A percentile compares a stretch with the other conserved stretches of the same genome.
These are phyloP conservation scores for Gnathonemus longibarbis DNA, from an alignment of 2,113 vertebrate species.

Conservation along the genomic window DNA sequence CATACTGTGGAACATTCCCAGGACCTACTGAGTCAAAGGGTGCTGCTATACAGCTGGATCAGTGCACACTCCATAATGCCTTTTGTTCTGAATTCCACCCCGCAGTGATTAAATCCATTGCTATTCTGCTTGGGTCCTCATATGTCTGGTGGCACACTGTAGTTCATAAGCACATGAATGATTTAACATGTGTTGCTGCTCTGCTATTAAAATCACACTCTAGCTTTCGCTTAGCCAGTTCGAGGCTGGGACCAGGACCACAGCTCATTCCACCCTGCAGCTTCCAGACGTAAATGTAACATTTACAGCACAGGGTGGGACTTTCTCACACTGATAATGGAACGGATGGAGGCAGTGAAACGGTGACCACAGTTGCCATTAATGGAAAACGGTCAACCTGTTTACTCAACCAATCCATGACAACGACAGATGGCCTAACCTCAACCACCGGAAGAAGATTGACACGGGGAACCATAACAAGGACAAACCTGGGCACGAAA, in stretches of 20 bases:
- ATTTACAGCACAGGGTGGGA: background rate
- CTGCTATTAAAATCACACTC: background rate
- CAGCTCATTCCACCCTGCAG: background rate
- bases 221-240: background rate
- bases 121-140: background rate
- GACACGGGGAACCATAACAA: background rate
- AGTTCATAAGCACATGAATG: background rate
- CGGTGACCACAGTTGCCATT: background rate
- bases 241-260: no score
- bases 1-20: conserved; percentile 29
- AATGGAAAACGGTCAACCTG: background rate
- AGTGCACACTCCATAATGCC: background rate
- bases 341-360: background rate
- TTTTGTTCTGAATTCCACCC: background rate
- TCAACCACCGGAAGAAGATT: background rate
- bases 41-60: background rate
- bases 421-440: background rate
- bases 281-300: background rate
- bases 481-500: background rate
- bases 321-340: background rate
- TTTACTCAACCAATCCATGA: background rate
- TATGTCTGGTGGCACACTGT: background rate
- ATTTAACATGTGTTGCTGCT: background rate
- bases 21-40: background rate
- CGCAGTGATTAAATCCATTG: background rate